A percentile compares a stretch with the other conserved stretches of the same genome.
These are phyloP conservation scores for Morelia viridis DNA, from an alignment of 2,797 vertebrate genomes.

Conservation along the genomic window DNA sequence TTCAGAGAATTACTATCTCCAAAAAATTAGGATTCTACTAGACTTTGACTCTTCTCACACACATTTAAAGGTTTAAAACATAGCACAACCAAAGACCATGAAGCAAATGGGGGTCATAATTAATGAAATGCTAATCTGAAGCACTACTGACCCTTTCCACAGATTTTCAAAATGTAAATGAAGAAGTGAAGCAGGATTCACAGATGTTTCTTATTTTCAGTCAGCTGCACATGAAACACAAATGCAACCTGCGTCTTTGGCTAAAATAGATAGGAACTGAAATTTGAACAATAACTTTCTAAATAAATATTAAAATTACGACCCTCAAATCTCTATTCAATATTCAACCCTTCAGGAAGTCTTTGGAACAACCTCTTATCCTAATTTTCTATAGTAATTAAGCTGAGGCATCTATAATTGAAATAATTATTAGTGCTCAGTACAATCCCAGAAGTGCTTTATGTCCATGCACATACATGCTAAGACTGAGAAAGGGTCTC, in stretches of 20 bases:
- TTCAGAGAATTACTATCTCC: background rate
- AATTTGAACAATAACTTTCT: constrained; percentile 15
- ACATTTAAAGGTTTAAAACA: background rate
- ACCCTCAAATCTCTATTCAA: background rate
- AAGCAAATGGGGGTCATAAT: background rate
- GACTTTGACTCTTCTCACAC: background rate
- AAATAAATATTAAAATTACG: constrained; percentile 9
- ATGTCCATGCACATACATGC: background rate
- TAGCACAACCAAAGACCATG: background rate
- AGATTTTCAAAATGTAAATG: constrained; percentile 23
- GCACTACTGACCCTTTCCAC: constrained; percentile 15
- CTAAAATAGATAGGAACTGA: background rate
- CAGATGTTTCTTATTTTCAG: constrained; percentile 30
- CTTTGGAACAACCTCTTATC: background rate
- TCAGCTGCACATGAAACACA: constrained; percentile 15
- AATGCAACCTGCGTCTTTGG: constrained; percentile 7
- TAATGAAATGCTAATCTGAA: constrained; percentile 20
- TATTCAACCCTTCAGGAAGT: background rate
- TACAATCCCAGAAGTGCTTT: background rate
- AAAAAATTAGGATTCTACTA: background rate
- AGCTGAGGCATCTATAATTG: background rate
- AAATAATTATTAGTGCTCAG: background rate
- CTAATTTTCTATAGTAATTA: background rate
- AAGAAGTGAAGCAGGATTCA: constrained; percentile 22
- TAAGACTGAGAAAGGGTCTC: background rate